Evolutionary conservation across 2,113 vertebrate species (phyloP).

Genomic region (Gymnarchus niloticus): DNA sequence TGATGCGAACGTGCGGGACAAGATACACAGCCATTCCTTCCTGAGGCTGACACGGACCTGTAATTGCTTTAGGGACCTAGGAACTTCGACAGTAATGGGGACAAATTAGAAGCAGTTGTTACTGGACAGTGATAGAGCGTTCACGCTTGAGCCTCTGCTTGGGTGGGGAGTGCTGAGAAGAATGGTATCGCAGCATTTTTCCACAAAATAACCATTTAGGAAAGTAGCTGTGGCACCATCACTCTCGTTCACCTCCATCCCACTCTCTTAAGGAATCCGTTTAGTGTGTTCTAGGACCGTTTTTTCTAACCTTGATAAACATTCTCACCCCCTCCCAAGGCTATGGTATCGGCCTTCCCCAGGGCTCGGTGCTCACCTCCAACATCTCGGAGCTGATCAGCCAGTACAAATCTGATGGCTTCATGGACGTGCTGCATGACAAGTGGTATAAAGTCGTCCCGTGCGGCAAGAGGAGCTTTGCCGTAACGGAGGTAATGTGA

Average conservation of each 20-base stretch:
- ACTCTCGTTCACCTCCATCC: neutral
- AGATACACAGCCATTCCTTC: neutral
- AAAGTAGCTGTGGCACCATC: neutral
- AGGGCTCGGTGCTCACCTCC: slow-evolving; percentile 87
- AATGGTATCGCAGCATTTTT: neutral
- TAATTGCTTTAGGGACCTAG: neutral
- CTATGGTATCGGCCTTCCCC: slow-evolving; percentile 94
- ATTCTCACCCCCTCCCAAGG: slow-evolving; percentile 54
- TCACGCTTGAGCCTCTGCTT: neutral
- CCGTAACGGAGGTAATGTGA: slow-evolving; percentile 80
- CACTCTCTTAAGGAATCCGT: neutral
- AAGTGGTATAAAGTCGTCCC: slow-evolving; percentile 98
- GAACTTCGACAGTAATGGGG: neutral
- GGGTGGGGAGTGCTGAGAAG: neutral
- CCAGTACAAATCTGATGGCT: slow-evolving; percentile 95
- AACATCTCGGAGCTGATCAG: slow-evolving; percentile 94
- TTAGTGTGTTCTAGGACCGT: neutral
- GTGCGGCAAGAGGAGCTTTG: slow-evolving; percentile 92
- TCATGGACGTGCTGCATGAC: slow-evolving; percentile 96
- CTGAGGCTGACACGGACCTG: neutral
- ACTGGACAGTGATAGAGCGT: neutral
- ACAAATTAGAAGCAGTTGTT: slow-evolving; percentile 3
- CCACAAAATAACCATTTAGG: neutral
- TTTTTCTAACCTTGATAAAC: neutral
- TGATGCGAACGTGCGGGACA: neutral